phyloP scores from a whole-genome alignment of 2,797 vertebrate genomes.

The Hozukius guyotensis region DNA sequence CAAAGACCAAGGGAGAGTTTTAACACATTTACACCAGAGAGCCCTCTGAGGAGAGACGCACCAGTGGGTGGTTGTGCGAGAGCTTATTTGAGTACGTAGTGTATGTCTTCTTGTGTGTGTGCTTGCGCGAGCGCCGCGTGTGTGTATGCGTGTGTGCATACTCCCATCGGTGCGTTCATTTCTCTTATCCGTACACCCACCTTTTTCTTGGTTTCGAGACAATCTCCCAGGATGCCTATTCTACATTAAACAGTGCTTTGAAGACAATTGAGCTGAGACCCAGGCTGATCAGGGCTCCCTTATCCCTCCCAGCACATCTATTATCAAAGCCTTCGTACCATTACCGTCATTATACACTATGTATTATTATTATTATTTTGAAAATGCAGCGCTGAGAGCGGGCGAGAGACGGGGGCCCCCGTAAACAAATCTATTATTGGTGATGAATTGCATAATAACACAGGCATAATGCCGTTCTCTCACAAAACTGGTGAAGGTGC shows the following conservation, averaged over 20 bases:
- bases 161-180: conserved; percentile 73
- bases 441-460: conserved; percentile 92
- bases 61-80: conserved; percentile 75
- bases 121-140: conserved; percentile 1
- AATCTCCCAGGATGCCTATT: conserved; percentile 80
- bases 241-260: conserved; percentile 85
- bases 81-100: conserved; percentile 76
- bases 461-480: conserved; percentile 87
- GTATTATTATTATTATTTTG: conserved; percentile 88
- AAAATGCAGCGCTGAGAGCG: conserved; percentile 84
- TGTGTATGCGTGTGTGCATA: conserved; percentile 22
- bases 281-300: conserved; percentile 81
- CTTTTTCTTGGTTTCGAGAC: conserved; percentile 80
- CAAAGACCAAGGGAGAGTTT: conserved; percentile 85
- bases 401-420: conserved; percentile 80
- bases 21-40: conserved; percentile 84
- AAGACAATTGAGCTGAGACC: conserved; percentile 84
- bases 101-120: conserved; percentile 44
- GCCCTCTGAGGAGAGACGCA: conserved; percentile 76
- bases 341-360: conserved; percentile 86
- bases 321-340: conserved; percentile 84
- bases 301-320: conserved; percentile 83
- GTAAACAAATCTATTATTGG: conserved; percentile 91
- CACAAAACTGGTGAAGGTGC: conserved; percentile 87
- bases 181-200: conserved; percentile 81